phyloP scores from a whole-genome alignment of 2,888 invertebrate genomes.

The Lamellibrachia columna region DNA sequence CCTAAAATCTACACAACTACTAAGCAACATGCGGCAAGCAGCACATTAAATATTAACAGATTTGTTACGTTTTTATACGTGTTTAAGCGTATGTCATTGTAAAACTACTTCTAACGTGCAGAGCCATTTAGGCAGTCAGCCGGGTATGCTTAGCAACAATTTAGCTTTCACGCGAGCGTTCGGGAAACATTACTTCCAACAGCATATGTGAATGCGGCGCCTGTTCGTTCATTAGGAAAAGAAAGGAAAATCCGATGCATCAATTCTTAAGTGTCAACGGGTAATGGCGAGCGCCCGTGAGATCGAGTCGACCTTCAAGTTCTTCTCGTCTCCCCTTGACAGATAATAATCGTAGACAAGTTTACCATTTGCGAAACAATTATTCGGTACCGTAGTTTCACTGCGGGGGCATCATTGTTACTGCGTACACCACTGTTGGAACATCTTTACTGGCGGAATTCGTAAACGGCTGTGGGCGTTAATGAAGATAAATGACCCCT shows the following conservation, averaged over 20 bases:
- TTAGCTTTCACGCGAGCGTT: not conserved
- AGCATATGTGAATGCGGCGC: not conserved
- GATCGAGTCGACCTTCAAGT: not conserved
- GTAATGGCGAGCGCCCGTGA: not conserved
- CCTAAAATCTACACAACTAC: no score
- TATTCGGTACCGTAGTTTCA: not conserved
- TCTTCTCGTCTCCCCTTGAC: not conserved
- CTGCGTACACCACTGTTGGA: not conserved
- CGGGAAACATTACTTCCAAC: not conserved
- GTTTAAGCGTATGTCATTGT: not conserved
- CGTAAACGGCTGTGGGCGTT: not conserved
- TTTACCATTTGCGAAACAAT: not conserved
- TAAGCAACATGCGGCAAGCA: no score
- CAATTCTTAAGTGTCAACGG: conserved; percentile 8
- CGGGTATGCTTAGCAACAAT: not conserved
- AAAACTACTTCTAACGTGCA: not conserved
- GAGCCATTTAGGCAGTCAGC: not conserved
- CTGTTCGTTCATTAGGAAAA: conserved; percentile 11
- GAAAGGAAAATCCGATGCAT: conserved; percentile 12
- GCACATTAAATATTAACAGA: not conserved
- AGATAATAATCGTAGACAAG: not conserved
- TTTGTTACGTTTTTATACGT: not conserved
- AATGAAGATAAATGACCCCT: conserved; percentile 9
- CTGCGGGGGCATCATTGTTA: not conserved
- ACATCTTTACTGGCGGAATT: conserved; percentile 16